Evolutionary conservation across 1,140 invertebrate genomes (phyloP), one percentile per base, ranked within the genome.

Genomic region (Oryzaephilus surinamensis): DNA sequence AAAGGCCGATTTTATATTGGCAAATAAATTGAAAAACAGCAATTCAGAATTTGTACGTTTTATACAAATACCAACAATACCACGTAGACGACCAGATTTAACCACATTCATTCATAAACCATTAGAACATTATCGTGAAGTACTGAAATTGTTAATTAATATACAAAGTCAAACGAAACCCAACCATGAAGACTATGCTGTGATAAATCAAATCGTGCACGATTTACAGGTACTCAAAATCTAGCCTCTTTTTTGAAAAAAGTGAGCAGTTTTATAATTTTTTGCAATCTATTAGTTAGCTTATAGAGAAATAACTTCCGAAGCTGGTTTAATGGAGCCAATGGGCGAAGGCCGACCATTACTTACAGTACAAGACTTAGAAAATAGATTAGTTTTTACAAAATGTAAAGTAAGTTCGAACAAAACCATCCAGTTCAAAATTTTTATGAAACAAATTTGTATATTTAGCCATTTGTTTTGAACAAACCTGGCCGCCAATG

Each of bases 381-480:
- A 88, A 60, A 84, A 81, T 50, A 67, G 84, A 48, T 69, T 88
- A 51, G 84, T 88, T 40, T 88, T 88, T 63, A 86, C 84, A 47
- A 77, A 82, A 61, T 88, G 84, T 69, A 87, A 84, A 66, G 76
- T 72, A 66, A 64, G 59, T 46, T 33, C 12, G 3, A 17, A 10
- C 6, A 11, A 27, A 27, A 31, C n/a, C n/a, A n/a, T n/a, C n/a
- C n/a, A n/a, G 8, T 24, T 4, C 10, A 5, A 19, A n/a, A 12
- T 11, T 11, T n/a, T 11, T 13, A 29, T 6, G 3, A 19, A 19
- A 38, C 16, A 29, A 30, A 14, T 32, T 8, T 26, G 3, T 18
- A 15, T 15, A 71, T 67, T 17, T 57, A 79, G 73, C 84, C 86
- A 29, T 90, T 90, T 57, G 76, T 79, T 14, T 64, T 90, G 57